Evolutionary conservation across 2,113 vertebrate genomes (phyloP).

Genomic region (Chaetorhynchus papuensis): DNA sequence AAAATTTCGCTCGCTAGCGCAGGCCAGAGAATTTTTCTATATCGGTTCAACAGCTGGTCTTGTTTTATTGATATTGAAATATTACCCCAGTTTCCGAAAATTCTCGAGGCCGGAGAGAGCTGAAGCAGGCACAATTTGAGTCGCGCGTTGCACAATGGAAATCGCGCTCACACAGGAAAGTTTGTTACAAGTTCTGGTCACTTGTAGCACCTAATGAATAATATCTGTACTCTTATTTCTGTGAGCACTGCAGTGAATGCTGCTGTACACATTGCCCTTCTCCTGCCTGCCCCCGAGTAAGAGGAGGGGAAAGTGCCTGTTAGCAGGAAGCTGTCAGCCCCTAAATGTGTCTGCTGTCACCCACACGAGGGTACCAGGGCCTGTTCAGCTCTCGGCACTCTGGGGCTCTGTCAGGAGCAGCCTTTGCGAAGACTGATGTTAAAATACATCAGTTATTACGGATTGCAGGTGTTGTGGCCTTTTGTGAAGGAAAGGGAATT

Average conservation of each 20-base stretch:
- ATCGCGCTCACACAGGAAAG: neutral
- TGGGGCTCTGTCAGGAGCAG: neutral
- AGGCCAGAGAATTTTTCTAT: neutral
- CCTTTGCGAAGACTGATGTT: neutral
- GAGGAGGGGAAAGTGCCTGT: neutral
- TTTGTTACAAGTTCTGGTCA: neutral
- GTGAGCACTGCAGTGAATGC: rapidly evolving
- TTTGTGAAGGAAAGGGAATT: neutral
- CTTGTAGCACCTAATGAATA: neutral
- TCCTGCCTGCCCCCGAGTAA: neutral
- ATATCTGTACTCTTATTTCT: rapidly evolving
- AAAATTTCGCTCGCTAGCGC: neutral
- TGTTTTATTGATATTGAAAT: conserved; percentile 12
- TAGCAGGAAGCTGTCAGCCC: neutral
- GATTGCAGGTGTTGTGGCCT: neutral
- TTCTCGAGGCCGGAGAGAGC: neutral
- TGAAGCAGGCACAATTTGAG: neutral
- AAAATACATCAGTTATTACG: neutral
- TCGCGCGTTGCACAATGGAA: neutral
- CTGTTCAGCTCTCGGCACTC: neutral
- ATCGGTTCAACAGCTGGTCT: conserved; percentile 3
- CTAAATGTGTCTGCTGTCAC: rapidly evolving
- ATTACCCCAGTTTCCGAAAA: neutral
- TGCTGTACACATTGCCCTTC: rapidly evolving
- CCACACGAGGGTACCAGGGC: neutral